phyloP scores from a whole-genome alignment of 2,113 vertebrate genomes.

The Leptocoma aspasia region DNA sequence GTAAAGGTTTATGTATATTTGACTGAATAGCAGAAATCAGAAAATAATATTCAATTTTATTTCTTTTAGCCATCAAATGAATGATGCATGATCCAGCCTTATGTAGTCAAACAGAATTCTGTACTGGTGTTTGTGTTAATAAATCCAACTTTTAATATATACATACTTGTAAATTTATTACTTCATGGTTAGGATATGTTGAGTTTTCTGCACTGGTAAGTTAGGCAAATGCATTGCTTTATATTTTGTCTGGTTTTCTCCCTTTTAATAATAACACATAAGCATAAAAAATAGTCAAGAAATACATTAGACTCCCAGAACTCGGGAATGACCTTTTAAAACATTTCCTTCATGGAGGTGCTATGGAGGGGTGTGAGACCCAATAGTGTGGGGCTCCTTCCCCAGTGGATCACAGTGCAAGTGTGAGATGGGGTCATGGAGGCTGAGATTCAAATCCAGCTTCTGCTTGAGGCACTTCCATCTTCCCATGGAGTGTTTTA shows the following conservation, averaged over 20 bases:
- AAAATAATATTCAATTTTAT: background rate
- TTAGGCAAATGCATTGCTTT: background rate
- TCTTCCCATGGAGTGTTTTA: background rate
- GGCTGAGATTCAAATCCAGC: background rate
- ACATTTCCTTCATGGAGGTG: background rate
- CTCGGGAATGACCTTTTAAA: background rate
- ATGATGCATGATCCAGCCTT: fast-evolving
- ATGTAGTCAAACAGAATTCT: background rate
- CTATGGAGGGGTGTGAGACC: background rate
- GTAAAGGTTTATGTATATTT: background rate
- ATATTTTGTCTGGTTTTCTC: background rate
- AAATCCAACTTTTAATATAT: background rate
- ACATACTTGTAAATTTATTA: background rate
- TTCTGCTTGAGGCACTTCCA: background rate
- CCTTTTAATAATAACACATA: background rate
- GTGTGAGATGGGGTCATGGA: background rate
- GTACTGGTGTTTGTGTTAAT: background rate
- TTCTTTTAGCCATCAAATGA: background rate
- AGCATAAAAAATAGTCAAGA: background rate
- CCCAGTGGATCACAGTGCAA: background rate
- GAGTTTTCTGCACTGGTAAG: background rate
- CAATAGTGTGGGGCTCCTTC: background rate
- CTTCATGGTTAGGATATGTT: background rate
- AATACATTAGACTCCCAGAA: background rate
- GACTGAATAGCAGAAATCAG: background rate